Evolutionary conservation across 2,888 invertebrate genomes (phyloP).

Genomic region (Hedychridium roseum): DNA sequence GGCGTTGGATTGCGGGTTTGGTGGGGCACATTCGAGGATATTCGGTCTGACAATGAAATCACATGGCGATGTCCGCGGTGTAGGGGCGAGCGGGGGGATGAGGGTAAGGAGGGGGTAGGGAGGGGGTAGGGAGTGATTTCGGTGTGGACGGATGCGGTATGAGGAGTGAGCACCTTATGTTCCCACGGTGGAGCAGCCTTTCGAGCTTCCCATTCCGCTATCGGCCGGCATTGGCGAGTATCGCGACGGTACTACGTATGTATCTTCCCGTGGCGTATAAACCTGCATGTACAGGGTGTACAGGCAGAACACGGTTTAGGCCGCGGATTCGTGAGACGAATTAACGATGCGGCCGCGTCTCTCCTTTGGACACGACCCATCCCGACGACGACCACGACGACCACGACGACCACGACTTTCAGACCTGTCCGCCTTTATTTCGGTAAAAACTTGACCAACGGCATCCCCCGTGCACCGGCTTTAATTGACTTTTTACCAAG

Average conservation of each 20-base stretch:
- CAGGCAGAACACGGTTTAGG: conserved; percentile 42
- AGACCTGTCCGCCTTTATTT: too few species aligned
- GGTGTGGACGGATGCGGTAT: conserved; percentile 25
- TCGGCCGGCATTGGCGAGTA: conserved; percentile 50
- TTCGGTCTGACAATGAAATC: too few species aligned
- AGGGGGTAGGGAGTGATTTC: conserved; percentile 18
- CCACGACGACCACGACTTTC: too few species aligned
- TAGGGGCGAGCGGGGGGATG: conserved; percentile 24
- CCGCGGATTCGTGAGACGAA: conserved; percentile 41
- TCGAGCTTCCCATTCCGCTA: conserved; percentile 56
- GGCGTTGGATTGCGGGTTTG: too few species aligned
- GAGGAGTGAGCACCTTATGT: conserved; percentile 38
- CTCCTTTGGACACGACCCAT: too few species aligned
- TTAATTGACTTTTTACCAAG: too few species aligned
- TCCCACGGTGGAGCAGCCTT: conserved; percentile 59
- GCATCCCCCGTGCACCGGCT: too few species aligned
- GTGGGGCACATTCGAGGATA: too few species aligned
- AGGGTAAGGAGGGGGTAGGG: conserved; percentile 3
- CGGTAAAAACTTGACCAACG: too few species aligned
- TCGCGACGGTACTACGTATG: conserved; percentile 51
- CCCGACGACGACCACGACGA: too few species aligned
- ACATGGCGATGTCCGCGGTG: too few species aligned
- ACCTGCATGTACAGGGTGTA: conserved; percentile 51
- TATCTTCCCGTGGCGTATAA: too few species aligned
- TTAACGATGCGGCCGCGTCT: conserved; percentile 37